Base-by-base conservation (phyloP, 2,113 vertebrate genomes). In the Lontra canadensis region DNA sequence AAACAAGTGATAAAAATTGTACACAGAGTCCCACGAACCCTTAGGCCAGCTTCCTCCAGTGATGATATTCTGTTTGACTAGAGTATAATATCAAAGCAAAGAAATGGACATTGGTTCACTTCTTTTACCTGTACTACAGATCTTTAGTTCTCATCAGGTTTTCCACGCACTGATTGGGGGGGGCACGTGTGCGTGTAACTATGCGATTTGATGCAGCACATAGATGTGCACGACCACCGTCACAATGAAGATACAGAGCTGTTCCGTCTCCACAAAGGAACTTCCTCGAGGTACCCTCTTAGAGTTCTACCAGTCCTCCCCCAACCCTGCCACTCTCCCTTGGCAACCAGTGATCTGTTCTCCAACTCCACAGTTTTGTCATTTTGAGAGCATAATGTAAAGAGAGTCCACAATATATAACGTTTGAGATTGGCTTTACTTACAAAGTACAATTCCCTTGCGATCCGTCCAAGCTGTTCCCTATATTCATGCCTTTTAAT, bases 211-310 rank as follows among this genome's bases (percentile, higher is more conserved):
- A 65, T 88, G 61, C 61, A 78, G 26, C 10, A 36, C 69, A 34
- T 25, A 80, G 55, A 79, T 42, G 31, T 73, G 52, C 26, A 3
- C 26, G 57, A 92, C 67, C 69, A 94, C 59, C 13, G 71, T 61
- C 49, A 49, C 42, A 94, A 79, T 94, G 69, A 88, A 83, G 44
- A 97, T 42, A 82, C 73, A 69, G 61, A 94, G 76, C 55, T 71
- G 7, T 63, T 91, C n/a, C 49, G 88, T 83, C 31, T 78, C 61
- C 76, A 91, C 11, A 61, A 83, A 96, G 44, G n/a, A 87, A 78
- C 83, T 83, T 42, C 76, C 26, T 59, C 39, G 57, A 76, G 74
- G 57, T 78, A 69, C 49, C 57, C 67, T 63, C 90, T 55, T 29
- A 86, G 25, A 71, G 26, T 73, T 9, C n/a, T 44, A 86, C 36